These are phyloP conservation scores for Papilio elwesi DNA, from an alignment of 2,888 invertebrate genomes.

Conservation along the genomic window DNA sequence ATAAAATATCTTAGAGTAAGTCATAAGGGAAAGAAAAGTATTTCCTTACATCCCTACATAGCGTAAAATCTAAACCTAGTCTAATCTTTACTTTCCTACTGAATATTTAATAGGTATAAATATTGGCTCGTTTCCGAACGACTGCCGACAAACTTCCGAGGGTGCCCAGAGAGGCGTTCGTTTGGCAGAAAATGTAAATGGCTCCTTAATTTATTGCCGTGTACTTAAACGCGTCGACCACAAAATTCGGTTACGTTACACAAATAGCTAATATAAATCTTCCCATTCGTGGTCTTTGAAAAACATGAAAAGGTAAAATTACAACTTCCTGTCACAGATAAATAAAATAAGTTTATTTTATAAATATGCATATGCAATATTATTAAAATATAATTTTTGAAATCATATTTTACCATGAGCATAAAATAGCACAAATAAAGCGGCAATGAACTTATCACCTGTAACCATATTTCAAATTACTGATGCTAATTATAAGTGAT, in stretches of 20 bases:
- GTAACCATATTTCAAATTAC: too few relatives aligned
- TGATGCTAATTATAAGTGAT: too few relatives aligned
- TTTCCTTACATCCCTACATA: not conserved
- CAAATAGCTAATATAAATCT: constrained; percentile 10
- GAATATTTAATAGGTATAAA: constrained; percentile 24
- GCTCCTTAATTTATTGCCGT: constrained; percentile 27
- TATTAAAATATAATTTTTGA: too few relatives aligned
- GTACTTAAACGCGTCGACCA: constrained; percentile 31
- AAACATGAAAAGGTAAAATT: too few relatives aligned
- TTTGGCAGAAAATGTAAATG: constrained; percentile 29
- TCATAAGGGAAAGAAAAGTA: too few relatives aligned
- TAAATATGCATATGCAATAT: too few relatives aligned
- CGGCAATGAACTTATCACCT: too few relatives aligned
- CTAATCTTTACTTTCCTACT: constrained; percentile 3
- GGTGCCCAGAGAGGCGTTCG: constrained; percentile 4
- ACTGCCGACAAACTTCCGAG: constrained; percentile 4
- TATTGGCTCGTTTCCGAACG: constrained; percentile 28
- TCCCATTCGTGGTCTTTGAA: not conserved
- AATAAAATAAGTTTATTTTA: too few relatives aligned
- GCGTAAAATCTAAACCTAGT: not conserved
- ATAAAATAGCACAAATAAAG: too few relatives aligned
- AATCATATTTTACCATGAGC: too few relatives aligned
- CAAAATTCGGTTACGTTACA: constrained; percentile 18
- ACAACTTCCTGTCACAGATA: not conserved
- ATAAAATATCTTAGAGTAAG: too few relatives aligned